These are phyloP conservation scores for Peromyscus californicus DNA, from an alignment of 2,113 vertebrate genomes.

Conservation along the genomic window DNA sequence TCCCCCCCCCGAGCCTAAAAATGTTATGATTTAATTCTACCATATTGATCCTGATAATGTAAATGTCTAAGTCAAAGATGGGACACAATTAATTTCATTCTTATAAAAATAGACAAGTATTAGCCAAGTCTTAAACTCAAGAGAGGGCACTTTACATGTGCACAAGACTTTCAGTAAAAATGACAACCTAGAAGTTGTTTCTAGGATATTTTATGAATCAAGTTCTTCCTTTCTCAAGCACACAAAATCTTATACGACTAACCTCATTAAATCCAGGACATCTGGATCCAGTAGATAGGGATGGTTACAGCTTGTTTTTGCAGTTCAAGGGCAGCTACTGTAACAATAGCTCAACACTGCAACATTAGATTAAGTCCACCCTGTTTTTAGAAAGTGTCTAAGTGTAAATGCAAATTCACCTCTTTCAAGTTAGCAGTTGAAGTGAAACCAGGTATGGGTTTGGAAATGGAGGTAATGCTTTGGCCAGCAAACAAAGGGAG, in stretches of 20 bases:
- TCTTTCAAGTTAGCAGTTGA: conserved; percentile 71
- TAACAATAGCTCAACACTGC: conserved; percentile 86
- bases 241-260: conserved; percentile 63
- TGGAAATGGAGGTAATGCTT: conserved; percentile 78
- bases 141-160: conserved; percentile 87
- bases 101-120: conserved; percentile 92
- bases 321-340: conserved; percentile 87
- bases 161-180: conserved; percentile 84
- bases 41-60: conserved; percentile 84
- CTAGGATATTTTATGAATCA: conserved; percentile 78
- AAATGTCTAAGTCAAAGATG: conserved; percentile 85
- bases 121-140: conserved; percentile 87
- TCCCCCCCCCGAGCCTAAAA: conserved; percentile 88
- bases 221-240: conserved; percentile 65
- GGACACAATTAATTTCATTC: conserved; percentile 87
- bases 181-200: conserved; percentile 84
- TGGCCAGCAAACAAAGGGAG: conserved; percentile 66
- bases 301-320: conserved; percentile 83
- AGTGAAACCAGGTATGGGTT: conserved; percentile 80
- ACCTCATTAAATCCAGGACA: conserved; percentile 81
- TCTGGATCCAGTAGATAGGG: conserved; percentile 84
- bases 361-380: conserved; percentile 85
- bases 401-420: conserved; percentile 81
- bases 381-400: conserved; percentile 88
- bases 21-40: conserved; percentile 87